phyloP scores from a whole-genome alignment of 2,797 vertebrate species.

The Sebastiscus albofasciatus region DNA sequence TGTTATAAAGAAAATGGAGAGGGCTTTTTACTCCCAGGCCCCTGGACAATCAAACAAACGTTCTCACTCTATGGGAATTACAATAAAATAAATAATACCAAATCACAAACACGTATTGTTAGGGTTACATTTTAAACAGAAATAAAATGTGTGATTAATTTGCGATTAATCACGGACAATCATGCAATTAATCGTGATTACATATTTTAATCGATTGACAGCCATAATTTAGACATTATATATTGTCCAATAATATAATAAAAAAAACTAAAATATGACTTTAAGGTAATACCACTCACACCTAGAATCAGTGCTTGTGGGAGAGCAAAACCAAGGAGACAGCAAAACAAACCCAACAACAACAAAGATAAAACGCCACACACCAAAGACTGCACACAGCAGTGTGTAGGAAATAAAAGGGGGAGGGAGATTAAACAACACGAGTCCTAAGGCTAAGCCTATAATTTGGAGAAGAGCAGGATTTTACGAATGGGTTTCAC shows the following conservation, averaged over 20 bases:
- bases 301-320: neutral
- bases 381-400: slow-evolving; percentile 24
- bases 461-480: slow-evolving; percentile 21
- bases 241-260: neutral
- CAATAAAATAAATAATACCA: too few species aligned
- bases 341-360: neutral
- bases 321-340: neutral
- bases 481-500: slow-evolving; percentile 14
- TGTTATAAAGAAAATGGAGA: too few species aligned
- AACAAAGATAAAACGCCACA: slow-evolving; percentile 2
- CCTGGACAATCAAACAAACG: too few species aligned
- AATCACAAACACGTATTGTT: too few species aligned
- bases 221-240: neutral
- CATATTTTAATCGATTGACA: neutral
- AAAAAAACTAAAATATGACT: neutral
- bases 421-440: neutral
- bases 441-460: neutral
- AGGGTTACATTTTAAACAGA: too few species aligned
- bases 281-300: neutral
- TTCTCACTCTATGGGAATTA: too few species aligned
- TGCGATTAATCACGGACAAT: too few species aligned
- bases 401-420: slow-evolving; percentile 1
- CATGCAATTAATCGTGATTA: neutral
- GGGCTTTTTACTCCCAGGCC: too few species aligned
- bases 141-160: too few species aligned